Conservation (phyloP, 2,888 invertebrate genomes). For the Capitulum mitella region DNA sequence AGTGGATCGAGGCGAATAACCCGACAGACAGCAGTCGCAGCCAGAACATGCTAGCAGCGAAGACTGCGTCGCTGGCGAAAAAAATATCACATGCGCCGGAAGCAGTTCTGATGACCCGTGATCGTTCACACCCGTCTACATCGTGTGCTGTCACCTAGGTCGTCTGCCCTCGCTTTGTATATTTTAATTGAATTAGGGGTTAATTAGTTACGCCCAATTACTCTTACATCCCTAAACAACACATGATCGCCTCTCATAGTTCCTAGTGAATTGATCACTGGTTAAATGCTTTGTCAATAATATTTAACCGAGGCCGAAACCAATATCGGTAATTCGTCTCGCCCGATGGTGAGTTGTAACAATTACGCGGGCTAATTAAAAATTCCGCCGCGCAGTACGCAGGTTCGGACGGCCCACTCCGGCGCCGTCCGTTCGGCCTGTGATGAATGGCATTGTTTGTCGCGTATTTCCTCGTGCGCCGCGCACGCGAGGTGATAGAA, state of each 20-base stretch:
- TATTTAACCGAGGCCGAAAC: background rate
- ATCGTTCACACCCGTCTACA: too few relatives aligned
- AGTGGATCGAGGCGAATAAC: too few relatives aligned
- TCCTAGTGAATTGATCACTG: background rate
- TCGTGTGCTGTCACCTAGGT: too few relatives aligned
- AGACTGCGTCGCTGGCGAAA: background rate
- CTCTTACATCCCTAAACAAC: too few relatives aligned
- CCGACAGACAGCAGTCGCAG: too few relatives aligned
- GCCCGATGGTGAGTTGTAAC: background rate
- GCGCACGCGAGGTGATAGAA: background rate
- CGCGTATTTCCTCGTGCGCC: background rate
- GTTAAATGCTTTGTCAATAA: background rate
- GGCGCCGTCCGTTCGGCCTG: background rate
- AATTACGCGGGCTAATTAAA: background rate
- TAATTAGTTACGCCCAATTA: too few relatives aligned
- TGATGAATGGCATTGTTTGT: constrained; percentile 19
- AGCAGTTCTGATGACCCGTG: too few relatives aligned
- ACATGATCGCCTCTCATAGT: background rate
- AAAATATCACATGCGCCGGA: background rate
- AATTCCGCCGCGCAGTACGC: background rate
- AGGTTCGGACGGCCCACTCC: background rate
- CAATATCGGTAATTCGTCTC: background rate
- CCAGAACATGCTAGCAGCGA: background rate
- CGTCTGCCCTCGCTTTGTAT: too few relatives aligned
- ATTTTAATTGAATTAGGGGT: too few relatives aligned